Base-by-base conservation (phyloP, 2,113 vertebrate genomes). In the Acinonyx jubatus region DNA sequence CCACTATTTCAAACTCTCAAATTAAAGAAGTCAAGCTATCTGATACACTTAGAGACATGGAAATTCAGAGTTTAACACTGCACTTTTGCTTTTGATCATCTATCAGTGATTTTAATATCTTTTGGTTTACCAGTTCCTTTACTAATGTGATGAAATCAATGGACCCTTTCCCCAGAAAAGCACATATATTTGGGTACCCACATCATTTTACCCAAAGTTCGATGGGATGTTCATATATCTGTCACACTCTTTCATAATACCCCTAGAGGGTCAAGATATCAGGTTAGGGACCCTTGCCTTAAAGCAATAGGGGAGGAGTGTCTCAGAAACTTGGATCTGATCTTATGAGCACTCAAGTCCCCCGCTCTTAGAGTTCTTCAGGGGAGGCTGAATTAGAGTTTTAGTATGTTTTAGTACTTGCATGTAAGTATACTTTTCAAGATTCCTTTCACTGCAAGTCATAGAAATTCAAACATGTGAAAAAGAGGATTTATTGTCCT, bases 1-100 rank as follows among this genome's bases (percentile, higher is more conserved):
- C 76, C 33, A 31, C 74, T 97, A 41, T 94, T 95, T 85, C 57
- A 93, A 31, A 93, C 86, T 74, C 57, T 96, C 69, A 27, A 41
- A 69, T 85, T 95, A 38, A 95, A 95, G 45, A 94, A 82, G 11
- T 76, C 52, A 50, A 65, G 31, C 29, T 82, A 55, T 36, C 45
- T 79, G 71, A 45, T 25, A 78, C 8, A 68, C 5, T 66, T n/a
- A 25, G 52, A 95, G 31, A 50, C 12, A 2, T 76, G 19, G 50
- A 89, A 68, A 87, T 79, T 97, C 63, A 89, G 52, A 29, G 12
- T 61, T 88, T 45, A 91, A 52, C 4, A 33, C 41, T 63, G n/a
- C 12, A 86, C 1, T 48, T 91, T 82, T 74, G 61, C 52, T 45
- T 69, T 29, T 66, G n/a, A 86, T 82, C 10, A 48, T 25, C 57